Evolutionary conservation across 2,113 vertebrate genomes (phyloP), one percentile per base, ranked within the genome.

Genomic region (Alethe castanea): DNA sequence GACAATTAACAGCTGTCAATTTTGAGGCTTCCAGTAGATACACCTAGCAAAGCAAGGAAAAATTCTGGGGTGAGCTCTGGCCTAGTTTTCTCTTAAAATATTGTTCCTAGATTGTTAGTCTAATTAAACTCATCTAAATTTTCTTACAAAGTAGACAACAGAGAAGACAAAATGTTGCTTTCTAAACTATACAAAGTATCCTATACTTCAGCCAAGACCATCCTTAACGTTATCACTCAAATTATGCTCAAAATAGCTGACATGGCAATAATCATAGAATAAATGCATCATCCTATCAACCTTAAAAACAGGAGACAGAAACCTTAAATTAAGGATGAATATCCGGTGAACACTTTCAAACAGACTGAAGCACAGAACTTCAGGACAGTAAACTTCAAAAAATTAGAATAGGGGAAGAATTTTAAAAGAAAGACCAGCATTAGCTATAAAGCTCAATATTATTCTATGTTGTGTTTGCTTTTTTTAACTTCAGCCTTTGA

Each of bases 401-500:
- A 25, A 25, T 85, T 67, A 79, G 50, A 78, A 73, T 16, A 69
- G 47, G 19, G 25, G 13, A 84, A 81, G 6, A 70, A 40, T 67
- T 79, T 56, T 73, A 44, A 86, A 82, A 54, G 9, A n/a, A 85
- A 54, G 31, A 33, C 38, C 61, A 87, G 31, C 50, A 70, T 56
- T 62, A 90, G 3, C 15, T 72, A 92, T 38, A 92, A 84, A 96
- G 26, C 17, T 47, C 48, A 85, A 40, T 47, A 86, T 14, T 80
- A 15, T 60, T 92, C 23, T 31, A 6, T 25, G 7, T 26, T 9
- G 2, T 29, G 13, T 7, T 12, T 0, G 3, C 40, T n/a, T 61
- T 71, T 86, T 73, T 29, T 19, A 42, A 81, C 45, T 82, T 73
- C 62, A 82, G 54, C 15, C 33, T 85, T 94, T 92, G 83, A 87